Conservation (phyloP, 2,113 vertebrate species). For the Sprattus sprattus region DNA sequence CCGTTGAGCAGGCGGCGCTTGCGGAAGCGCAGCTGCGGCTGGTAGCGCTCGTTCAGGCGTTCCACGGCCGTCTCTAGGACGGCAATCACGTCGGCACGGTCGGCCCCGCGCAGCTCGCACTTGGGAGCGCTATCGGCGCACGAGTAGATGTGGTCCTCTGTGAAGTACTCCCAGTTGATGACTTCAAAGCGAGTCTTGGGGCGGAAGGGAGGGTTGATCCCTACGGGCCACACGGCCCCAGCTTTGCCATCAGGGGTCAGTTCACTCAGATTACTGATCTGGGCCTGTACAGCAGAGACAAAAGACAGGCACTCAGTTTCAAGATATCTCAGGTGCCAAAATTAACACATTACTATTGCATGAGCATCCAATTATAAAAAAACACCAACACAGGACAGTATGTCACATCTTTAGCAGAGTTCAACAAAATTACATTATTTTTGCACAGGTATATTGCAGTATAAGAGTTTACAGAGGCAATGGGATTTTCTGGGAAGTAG, state of each 20-base stretch:
- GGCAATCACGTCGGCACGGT: constrained; percentile 77
- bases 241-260: constrained; percentile 85
- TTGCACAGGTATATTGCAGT: neutral
- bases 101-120: constrained; percentile 85
- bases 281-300: constrained; percentile 70
- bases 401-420: neutral
- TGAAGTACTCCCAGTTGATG: constrained; percentile 96
- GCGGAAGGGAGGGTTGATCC: constrained; percentile 86
- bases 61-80: constrained; percentile 83
- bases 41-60: constrained; percentile 84
- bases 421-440: neutral
- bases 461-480: neutral
- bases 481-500: neutral
- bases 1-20: constrained; percentile 87
- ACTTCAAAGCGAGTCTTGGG: constrained; percentile 93
- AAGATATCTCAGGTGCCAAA: no score
- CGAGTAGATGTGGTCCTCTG: constrained; percentile 89
- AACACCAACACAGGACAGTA: neutral
- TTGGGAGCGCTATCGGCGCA: constrained; percentile 87
- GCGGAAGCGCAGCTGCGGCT: constrained; percentile 87
- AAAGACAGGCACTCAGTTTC: neutral
- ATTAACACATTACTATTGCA: no score
- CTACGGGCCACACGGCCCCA: constrained; percentile 86
- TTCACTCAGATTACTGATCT: constrained; percentile 90
- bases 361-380: neutral